A percentile compares a stretch with the other conserved stretches of the same genome.
Evolutionary conservation across 2,113 vertebrate genomes (phyloP).

Genomic region (Chaenogobius annularis): DNA sequence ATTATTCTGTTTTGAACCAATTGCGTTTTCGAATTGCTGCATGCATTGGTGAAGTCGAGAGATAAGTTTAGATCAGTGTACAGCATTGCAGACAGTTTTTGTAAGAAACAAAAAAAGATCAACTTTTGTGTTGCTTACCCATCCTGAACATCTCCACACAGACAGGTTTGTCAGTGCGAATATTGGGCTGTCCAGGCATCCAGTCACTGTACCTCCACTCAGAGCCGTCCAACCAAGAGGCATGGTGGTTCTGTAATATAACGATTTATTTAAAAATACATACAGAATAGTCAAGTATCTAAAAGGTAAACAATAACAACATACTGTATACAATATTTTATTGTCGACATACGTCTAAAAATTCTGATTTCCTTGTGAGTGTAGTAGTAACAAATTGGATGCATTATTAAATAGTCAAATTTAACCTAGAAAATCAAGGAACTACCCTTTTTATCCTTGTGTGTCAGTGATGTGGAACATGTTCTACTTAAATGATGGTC

Average conservation of each 20-base stretch:
- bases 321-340: no score
- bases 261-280: background rate
- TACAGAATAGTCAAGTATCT: background rate
- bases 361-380: no score
- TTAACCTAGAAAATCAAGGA: background rate
- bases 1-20: no score
- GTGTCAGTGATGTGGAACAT: background rate
- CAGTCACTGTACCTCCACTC: conserved; percentile 70
- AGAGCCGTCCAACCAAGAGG: conserved; percentile 68
- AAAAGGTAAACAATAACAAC: no score
- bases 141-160: conserved; percentile 72
- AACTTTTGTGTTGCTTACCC: conserved; percentile 41
- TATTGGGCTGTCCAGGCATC: conserved; percentile 70
- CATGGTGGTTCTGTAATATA: conserved; percentile 61
- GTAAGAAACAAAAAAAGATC: no score
- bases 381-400: no score
- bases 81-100: no score
- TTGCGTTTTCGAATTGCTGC: no score
- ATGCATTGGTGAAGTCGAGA: no score
- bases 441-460: background rate
- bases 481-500: conserved; percentile 23
- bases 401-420: background rate
- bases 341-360: no score
- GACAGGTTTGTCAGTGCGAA: conserved; percentile 46
- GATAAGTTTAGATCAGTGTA: no score